These are phyloP conservation scores for Meriones psammophilus DNA, from an alignment of 2,797 vertebrate species.

Conservation along the genomic window DNA sequence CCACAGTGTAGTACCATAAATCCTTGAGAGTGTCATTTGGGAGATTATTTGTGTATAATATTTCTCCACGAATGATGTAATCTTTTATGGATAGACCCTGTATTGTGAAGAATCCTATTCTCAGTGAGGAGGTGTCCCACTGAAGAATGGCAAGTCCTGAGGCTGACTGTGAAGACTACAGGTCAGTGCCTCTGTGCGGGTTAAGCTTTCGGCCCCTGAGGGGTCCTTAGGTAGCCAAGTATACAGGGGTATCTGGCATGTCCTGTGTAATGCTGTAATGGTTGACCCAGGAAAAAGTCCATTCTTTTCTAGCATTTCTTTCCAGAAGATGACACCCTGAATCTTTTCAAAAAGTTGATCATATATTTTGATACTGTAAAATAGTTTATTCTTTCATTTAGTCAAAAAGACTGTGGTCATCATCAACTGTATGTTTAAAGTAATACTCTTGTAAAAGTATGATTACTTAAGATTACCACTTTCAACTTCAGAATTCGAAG, in stretches of 20 bases:
- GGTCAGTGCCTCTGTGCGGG: background rate
- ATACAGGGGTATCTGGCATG: background rate
- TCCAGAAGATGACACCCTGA: constrained; percentile 15
- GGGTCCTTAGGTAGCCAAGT: background rate
- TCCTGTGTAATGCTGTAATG: background rate
- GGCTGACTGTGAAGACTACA: background rate
- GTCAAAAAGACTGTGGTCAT: background rate
- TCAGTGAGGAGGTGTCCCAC: background rate
- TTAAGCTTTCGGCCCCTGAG: background rate
- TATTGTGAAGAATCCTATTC: no score
- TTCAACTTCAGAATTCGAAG: constrained; percentile 34
- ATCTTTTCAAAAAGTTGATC: constrained; percentile 21
- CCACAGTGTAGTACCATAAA: background rate
- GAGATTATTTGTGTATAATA: no score
- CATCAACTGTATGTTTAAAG: no score
- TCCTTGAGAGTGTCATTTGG: background rate
- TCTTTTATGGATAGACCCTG: no score
- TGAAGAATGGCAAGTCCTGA: background rate
- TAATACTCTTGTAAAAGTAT: no score
- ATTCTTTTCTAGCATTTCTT: background rate
- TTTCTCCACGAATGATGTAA: no score
- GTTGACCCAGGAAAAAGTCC: background rate
- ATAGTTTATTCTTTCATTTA: constrained; percentile 13
- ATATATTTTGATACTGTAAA: constrained; percentile 22
- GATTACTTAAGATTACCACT: background rate